Evolutionary conservation across 2,113 vertebrate species (phyloP).

Genomic region (Chaetops frenatus): DNA sequence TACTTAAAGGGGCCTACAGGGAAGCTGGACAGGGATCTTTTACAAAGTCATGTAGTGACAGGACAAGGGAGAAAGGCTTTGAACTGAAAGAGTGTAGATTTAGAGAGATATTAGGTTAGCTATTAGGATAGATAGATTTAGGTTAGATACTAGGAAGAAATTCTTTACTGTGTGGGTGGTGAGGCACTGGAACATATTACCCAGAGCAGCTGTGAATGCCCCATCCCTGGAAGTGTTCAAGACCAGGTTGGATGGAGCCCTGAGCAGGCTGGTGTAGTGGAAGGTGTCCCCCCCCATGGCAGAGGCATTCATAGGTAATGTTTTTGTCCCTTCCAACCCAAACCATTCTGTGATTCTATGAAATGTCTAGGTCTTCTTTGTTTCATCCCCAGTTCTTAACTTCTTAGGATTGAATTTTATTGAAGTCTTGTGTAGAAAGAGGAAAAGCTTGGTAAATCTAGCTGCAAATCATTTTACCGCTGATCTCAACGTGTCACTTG

Average conservation of each 20-base stretch:
- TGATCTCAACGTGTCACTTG: not conserved
- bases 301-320: not conserved
- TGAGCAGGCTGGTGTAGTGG: not conserved
- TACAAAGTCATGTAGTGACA: not conserved
- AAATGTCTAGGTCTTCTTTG: not conserved
- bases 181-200: not conserved
- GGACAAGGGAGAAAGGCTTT: not conserved
- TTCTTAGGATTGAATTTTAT: not conserved
- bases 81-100: not conserved
- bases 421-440: not conserved
- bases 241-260: not conserved
- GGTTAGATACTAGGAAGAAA: not conserved
- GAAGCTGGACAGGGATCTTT: not conserved
- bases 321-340: not conserved
- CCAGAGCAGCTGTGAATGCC: not conserved
- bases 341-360: not conserved
- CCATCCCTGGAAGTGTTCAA: not conserved
- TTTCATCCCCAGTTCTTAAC: not conserved
- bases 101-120: no score
- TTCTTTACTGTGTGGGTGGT: no score
- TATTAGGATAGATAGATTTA: no score
- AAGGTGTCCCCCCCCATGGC: not conserved
- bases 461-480: not conserved
- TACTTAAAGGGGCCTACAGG: not conserved
- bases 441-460: not conserved